These are phyloP conservation scores for Mizuhopecten yessoensis DNA, from an alignment of 1,140 invertebrate species.

Conservation along the genomic window DNA sequence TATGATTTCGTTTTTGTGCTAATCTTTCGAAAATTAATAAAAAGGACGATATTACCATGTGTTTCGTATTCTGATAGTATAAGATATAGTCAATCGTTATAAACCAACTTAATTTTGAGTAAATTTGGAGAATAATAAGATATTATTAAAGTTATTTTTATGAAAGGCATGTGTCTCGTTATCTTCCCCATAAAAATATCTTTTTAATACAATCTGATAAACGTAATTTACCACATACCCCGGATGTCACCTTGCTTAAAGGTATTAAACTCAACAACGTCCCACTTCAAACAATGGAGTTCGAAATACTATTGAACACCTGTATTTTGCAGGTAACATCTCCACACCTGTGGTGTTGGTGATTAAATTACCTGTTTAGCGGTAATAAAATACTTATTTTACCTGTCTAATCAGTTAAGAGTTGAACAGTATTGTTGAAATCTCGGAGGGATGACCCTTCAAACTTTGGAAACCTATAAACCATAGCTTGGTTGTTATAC, in stretches of 20 bases:
- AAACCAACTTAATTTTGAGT: too few relatives aligned
- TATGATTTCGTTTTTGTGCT: too few relatives aligned
- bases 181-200: not conserved
- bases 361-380: conserved; percentile 34
- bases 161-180: not conserved
- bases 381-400: conserved; percentile 34
- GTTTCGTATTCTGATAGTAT: not conserved
- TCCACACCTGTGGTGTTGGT: conserved; percentile 16
- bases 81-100: too few relatives aligned
- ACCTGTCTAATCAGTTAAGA: conserved; percentile 14
- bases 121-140: not conserved
- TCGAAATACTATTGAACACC: conserved; percentile 20
- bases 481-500: conserved; percentile 17
- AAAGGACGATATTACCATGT: not conserved
- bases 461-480: not conserved
- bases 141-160: not conserved
- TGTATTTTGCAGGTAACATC: conserved; percentile 3
- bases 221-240: not conserved
- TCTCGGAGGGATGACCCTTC: not conserved
- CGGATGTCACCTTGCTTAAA: conserved; percentile 9
- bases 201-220: too few relatives aligned
- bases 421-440: not conserved
- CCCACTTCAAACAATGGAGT: not conserved
- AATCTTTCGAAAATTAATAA: not conserved
- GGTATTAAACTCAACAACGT: not conserved